Conservation (phyloP, 1,140 invertebrate genomes). For the Tachypleus tridentatus region DNA sequence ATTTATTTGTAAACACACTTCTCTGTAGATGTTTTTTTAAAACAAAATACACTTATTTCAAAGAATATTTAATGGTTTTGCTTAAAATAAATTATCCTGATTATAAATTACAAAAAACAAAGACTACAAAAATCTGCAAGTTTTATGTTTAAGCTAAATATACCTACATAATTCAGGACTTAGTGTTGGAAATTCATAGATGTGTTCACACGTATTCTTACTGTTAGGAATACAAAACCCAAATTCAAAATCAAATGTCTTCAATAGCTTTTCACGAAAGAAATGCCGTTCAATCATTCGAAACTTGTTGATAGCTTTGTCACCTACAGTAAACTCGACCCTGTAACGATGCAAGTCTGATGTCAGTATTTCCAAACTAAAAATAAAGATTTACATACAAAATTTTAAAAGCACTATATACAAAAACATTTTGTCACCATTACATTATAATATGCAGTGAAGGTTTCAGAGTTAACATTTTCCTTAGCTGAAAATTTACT, state of each 20-base stretch:
- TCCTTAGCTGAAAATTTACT: too few species aligned
- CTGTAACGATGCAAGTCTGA: conserved; percentile 39
- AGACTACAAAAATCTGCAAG: conserved; percentile 22
- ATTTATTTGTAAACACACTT: too few species aligned
- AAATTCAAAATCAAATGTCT: conserved; percentile 99
- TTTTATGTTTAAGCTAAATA: not conserved
- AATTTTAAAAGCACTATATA: too few species aligned
- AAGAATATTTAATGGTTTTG: too few species aligned
- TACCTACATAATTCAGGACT: conserved; percentile 68
- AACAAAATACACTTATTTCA: too few species aligned
- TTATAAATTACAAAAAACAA: too few species aligned
- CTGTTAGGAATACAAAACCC: conserved; percentile 98
- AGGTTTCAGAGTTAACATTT: not conserved
- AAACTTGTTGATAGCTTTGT: conserved; percentile 83
- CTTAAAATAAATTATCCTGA: too few species aligned
- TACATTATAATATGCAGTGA: not conserved
- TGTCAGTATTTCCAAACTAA: conserved; percentile 8
- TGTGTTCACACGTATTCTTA: conserved; percentile 95
- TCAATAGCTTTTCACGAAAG: conserved; percentile 83
- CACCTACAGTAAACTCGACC: conserved; percentile 92
- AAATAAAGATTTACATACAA: conserved; percentile 6
- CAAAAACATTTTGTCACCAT: too few species aligned
- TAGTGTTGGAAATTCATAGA: conserved; percentile 93
- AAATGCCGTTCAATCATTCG: conserved; percentile 98
- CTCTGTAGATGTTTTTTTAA: too few species aligned